Conservation (phyloP, 2,797 vertebrate species). For the Setipinna tenuifilis region DNA sequence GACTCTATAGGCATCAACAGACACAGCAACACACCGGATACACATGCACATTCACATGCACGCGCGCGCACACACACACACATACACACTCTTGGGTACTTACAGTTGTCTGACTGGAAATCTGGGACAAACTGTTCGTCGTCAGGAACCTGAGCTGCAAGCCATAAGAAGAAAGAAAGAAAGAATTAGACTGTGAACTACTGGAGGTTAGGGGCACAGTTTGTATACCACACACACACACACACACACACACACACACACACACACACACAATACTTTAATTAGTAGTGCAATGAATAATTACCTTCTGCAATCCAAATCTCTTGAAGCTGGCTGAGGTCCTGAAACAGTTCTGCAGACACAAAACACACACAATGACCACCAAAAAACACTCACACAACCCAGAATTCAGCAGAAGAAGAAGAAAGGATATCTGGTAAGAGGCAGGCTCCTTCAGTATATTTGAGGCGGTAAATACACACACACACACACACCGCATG, state of each 20-base stretch:
- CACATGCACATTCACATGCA: neutral
- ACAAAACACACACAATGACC: conserved; percentile 33
- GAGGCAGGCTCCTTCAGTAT: no score
- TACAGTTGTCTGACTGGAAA: conserved; percentile 93
- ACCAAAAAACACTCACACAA: neutral
- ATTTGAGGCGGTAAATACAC: no score
- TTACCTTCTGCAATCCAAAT: conserved; percentile 96
- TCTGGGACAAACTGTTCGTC: conserved; percentile 97
- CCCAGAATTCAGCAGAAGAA: no score
- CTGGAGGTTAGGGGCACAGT: no score
- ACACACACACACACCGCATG: neutral
- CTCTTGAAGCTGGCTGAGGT: conserved; percentile 92
- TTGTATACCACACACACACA: no score
- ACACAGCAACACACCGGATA: neutral
- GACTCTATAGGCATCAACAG: no score
- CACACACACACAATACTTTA: neutral
- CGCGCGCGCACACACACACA: neutral
- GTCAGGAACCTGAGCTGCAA: conserved; percentile 87
- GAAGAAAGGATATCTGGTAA: no score
- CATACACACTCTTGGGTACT: conserved; percentile 66
- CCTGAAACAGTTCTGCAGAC: conserved; percentile 91
- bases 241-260: neutral
- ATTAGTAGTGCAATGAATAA: conserved; percentile 6
- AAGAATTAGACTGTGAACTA: neutral
- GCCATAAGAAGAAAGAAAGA: conserved; percentile 30